Percentiles rank a stretch among this genome's conserved stretches.
Evolutionary conservation across 2,797 vertebrate genomes (phyloP).

Genomic region (Phoxinus dragarum): DNA sequence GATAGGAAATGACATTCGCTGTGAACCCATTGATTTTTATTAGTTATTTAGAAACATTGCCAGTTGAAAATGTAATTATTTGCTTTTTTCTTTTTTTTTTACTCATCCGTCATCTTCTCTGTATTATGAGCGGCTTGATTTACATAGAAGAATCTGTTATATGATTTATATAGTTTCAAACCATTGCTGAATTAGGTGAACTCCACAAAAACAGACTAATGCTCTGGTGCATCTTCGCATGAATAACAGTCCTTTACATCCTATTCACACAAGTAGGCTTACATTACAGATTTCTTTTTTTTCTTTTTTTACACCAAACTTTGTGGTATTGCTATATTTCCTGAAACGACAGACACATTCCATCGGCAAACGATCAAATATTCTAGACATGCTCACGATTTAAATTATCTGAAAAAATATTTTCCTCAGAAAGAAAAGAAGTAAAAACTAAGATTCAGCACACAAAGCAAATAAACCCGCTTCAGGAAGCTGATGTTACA

Average conservation of each 20-base stretch:
- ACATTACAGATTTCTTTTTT: slow-evolving; percentile 22
- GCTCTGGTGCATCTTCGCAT: slow-evolving; percentile 21
- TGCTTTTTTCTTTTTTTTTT: neutral
- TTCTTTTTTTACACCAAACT: neutral
- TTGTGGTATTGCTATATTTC: slow-evolving; percentile 56
- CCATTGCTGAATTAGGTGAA: slow-evolving; percentile 7
- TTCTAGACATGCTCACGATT: slow-evolving; percentile 37
- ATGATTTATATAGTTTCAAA: slow-evolving; percentile 9
- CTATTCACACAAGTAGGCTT: slow-evolving; percentile 22
- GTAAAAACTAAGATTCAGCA: neutral
- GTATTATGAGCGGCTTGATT: neutral
- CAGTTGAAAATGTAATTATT: slow-evolving; percentile 63
- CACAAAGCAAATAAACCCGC: neutral
- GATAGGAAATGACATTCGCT: slow-evolving; percentile 29
- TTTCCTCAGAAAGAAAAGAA: neutral
- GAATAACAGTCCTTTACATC: slow-evolving; percentile 43
- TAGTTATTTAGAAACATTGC: slow-evolving; percentile 66
- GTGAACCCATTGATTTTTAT: slow-evolving; percentile 70
- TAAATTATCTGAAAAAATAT: neutral
- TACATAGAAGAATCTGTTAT: slow-evolving; percentile 21
- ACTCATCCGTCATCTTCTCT: neutral
- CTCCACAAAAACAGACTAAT: slow-evolving; percentile 25
- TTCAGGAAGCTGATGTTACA: neutral
- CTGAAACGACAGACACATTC: slow-evolving; percentile 26
- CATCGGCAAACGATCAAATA: neutral